Conservation (phyloP, 2,888 invertebrate genomes). For the Scaptodrosophila latifasciaeformis region DNA sequence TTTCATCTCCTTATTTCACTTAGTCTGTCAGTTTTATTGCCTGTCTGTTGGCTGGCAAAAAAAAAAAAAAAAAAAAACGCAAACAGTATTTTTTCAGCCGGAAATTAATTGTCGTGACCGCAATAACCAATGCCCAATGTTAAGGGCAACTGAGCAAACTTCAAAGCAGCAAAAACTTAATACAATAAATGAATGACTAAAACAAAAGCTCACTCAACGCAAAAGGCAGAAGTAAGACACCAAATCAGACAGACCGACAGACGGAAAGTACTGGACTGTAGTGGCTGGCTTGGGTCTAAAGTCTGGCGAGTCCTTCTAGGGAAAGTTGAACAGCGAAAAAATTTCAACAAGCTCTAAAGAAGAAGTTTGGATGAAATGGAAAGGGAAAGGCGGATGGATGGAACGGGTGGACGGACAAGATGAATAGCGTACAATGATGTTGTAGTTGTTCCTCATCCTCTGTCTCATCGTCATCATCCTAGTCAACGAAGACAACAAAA, state of each 20-base stretch:
- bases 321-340: constrained; percentile 29
- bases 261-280: constrained; percentile 39
- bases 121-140: constrained; percentile 51
- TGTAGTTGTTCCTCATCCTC: too few species aligned
- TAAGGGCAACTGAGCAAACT: constrained; percentile 60
- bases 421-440: constrained; percentile 9
- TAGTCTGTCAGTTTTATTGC: too few species aligned
- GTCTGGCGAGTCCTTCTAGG: too few species aligned
- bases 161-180: constrained; percentile 46
- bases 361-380: constrained; percentile 20
- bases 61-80: constrained; percentile 54
- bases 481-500: constrained; percentile 44
- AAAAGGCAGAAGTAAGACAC: constrained; percentile 31
- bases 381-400: constrained; percentile 1
- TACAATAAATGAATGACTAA: constrained; percentile 39
- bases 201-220: constrained; percentile 34
- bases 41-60: constrained; percentile 41
- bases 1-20: too few species aligned
- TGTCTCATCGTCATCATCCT: too few species aligned
- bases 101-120: constrained; percentile 70
- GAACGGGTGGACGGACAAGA: background rate
- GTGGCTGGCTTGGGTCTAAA: too few species aligned
- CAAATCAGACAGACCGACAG: constrained; percentile 29
- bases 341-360: constrained; percentile 42
- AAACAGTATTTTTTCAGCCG: constrained; percentile 59